Evolutionary conservation across 2,888 invertebrate species (phyloP), one percentile per base, ranked within the genome.

Genomic region (Clepsis dumicolana): DNA sequence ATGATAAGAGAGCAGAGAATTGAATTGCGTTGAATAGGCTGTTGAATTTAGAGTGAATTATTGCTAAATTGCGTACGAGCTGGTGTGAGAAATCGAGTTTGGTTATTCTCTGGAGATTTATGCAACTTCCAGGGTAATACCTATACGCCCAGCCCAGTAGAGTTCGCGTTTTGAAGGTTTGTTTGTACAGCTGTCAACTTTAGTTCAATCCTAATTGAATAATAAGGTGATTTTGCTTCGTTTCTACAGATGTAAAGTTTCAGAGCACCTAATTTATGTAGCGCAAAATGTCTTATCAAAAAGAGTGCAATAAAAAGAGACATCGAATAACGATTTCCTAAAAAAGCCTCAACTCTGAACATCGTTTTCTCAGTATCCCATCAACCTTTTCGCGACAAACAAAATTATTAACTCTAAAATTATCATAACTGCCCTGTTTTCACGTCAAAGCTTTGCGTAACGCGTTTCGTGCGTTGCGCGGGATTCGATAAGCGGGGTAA

Each of bases 351-450:
- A 12, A 35, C 21, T n/a, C 21, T 2, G 4, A 2, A 35, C 1
- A 21, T 56, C 35, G 21, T 35, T 56, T 25, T 52, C n/a, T 10
- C 25, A 32, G 16, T 29, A 35, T 56, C 18, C 14, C 21, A 24
- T n/a, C 53, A 53, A 21, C 21, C 21, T 32, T 54, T 32, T 14
- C 44, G 44, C 41, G 44, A 73, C 70, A 77, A 77, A 78, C 75
- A 77, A 72, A 74, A 75, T 70, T 74, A 75, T 76, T 74, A 76
- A 75, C 64, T 50, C 48, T 56, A 59, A 70, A 35, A 78, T 81
- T 77, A 77, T 65, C 80, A 80, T 81, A 80, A 82, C 71, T 72
- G 52, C 41, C 48, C 32, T 64, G 65, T 74, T 73, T 68, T 63
- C 56, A 54, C 66, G 67, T 69, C n/a, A n/a, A n/a, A n/a, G n/a